Percentiles rank a stretch among this genome's conserved stretches.
Conservation (phyloP, 2,888 invertebrate species). For the Drosophila mayaguana region DNA sequence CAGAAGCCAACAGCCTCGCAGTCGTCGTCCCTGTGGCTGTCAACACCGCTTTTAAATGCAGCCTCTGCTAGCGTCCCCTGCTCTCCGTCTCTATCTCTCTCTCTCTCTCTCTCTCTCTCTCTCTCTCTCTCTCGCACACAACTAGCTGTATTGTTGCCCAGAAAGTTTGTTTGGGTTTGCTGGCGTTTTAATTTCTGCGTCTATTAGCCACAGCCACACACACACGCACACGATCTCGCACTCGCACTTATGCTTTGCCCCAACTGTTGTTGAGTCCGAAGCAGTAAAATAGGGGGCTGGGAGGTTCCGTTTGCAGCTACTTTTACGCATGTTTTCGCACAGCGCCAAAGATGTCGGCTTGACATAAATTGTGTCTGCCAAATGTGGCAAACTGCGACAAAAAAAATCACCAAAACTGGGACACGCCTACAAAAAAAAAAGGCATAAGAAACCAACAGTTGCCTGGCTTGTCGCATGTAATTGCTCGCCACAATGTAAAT, state of each 20-base stretch:
- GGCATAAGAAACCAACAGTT: constrained; percentile 67
- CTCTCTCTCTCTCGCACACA: not conserved
- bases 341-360: constrained; percentile 71
- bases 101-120: not conserved
- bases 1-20: constrained; percentile 59
- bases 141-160: not conserved
- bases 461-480: constrained; percentile 75
- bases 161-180: constrained; percentile 54
- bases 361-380: constrained; percentile 77
- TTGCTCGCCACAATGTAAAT: constrained; percentile 78
- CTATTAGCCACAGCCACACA: constrained; percentile 43
- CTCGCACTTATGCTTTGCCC: not conserved
- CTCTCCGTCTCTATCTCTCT: not conserved
- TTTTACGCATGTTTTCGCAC: constrained; percentile 80
- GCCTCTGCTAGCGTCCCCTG: constrained; percentile 9
- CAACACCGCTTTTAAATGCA: constrained; percentile 72
- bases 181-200: constrained; percentile 65
- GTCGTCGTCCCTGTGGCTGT: constrained; percentile 50
- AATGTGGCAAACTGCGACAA: constrained; percentile 74
- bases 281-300: not conserved
- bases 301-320: constrained; percentile 60
- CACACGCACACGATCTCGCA: constrained; percentile 12
- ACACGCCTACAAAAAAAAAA: constrained; percentile 72
- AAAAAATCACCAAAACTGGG: constrained; percentile 63
- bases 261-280: constrained; percentile 7